Conservation (phyloP, 2,113 vertebrate genomes). For the Oryzias curvinotus region DNA sequence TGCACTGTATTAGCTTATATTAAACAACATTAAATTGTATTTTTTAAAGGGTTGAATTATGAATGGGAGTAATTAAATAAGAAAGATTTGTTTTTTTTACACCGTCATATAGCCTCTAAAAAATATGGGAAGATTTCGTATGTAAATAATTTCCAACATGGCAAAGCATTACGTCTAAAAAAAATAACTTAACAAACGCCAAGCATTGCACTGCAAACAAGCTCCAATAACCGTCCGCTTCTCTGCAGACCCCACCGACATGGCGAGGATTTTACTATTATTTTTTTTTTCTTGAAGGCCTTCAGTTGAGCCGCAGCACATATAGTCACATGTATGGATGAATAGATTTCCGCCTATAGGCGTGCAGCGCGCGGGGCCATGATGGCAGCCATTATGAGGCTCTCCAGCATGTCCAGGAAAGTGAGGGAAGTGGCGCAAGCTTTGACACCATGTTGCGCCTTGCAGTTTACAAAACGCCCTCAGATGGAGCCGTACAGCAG, state of each 20-base stretch:
- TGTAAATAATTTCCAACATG: neutral
- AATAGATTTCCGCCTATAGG: slow-evolving; percentile 54
- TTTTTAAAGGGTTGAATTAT: no score
- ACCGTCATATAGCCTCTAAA: no score
- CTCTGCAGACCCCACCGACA: slow-evolving; percentile 1
- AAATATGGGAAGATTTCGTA: no score
- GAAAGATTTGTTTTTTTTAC: no score
- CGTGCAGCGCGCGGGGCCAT: slow-evolving; percentile 53
- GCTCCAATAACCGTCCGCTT: slow-evolving; percentile 23
- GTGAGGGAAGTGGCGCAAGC: slow-evolving; percentile 67
- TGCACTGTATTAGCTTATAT: no score
- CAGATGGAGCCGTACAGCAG: slow-evolving; percentile 8
- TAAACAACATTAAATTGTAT: no score
- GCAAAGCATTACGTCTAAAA: neutral
- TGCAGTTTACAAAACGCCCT: slow-evolving; percentile 22
- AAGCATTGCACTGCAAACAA: slow-evolving; percentile 36
- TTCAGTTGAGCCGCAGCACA: slow-evolving; percentile 13
- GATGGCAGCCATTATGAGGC: slow-evolving; percentile 73
- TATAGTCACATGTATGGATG: slow-evolving; percentile 33
- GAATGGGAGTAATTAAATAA: no score
- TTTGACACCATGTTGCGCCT: slow-evolving; percentile 56
- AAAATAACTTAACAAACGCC: neutral
- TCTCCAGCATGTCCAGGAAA: slow-evolving; percentile 61
- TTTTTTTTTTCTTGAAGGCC: slow-evolving; percentile 21
- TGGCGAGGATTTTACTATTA: slow-evolving; percentile 27